Conservation (phyloP, 2,888 invertebrate species). For the Theretra japonica region DNA sequence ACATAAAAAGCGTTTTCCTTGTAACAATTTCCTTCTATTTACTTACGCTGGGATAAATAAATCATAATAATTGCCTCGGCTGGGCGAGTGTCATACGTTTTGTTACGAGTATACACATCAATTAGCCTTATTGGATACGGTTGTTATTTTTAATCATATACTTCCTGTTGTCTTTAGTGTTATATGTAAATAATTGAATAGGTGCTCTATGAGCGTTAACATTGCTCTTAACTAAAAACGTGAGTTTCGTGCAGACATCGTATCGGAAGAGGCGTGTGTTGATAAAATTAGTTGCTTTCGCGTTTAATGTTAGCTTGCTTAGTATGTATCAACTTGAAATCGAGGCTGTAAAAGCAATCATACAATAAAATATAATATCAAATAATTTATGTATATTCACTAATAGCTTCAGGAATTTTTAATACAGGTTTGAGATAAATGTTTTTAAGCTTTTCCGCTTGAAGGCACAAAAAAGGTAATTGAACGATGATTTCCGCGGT, state of each 20-base stretch:
- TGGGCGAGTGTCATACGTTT: not conserved
- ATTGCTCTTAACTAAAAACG: constrained; percentile 48
- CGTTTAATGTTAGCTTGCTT: not conserved
- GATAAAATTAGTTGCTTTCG: constrained; percentile 14
- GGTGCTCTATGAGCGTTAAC: constrained; percentile 36
- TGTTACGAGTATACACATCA: too few species aligned
- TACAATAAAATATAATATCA: not conserved
- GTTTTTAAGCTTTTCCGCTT: not conserved
- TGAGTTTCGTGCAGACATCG: constrained; percentile 58
- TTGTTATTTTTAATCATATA: not conserved
- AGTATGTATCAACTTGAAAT: not conserved
- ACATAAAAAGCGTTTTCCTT: not conserved
- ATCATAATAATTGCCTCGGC: not conserved
- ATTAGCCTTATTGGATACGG: not conserved
- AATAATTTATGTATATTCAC: too few species aligned
- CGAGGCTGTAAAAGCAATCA: not conserved
- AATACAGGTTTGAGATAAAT: not conserved
- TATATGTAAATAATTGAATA: constrained; percentile 29
- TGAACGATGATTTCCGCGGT: constrained; percentile 2
- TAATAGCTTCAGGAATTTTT: too few species aligned
- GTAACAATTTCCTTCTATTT: constrained; percentile 3
- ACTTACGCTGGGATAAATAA: not conserved
- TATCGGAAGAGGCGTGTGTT: constrained; percentile 50
- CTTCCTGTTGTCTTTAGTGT: not conserved
- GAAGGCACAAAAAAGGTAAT: not conserved